phyloP scores from a whole-genome alignment of 2,888 invertebrate genomes.

The Agrotis ipsilon region DNA sequence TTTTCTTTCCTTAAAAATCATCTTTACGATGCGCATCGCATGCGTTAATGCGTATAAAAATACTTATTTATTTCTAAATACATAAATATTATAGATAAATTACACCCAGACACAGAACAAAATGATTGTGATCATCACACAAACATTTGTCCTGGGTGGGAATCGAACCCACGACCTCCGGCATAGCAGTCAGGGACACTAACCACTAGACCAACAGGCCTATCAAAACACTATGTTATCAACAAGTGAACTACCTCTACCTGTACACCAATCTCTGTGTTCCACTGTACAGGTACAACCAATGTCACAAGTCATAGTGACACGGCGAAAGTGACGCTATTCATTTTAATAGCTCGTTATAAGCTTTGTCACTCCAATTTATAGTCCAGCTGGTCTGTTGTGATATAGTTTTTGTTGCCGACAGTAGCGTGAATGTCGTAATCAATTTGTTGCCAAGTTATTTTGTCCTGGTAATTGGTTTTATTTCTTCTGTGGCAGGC shows the following conservation, averaged over 20 bases:
- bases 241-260: neutral
- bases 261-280: conserved; percentile 1
- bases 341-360: conserved; percentile 43
- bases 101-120: too few relatives aligned
- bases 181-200: too few relatives aligned
- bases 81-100: too few relatives aligned
- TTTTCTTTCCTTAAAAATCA: too few relatives aligned
- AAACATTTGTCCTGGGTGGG: too few relatives aligned
- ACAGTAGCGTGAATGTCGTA: conserved; percentile 35
- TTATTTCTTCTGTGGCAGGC: conserved; percentile 11
- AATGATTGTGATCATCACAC: too few relatives aligned
- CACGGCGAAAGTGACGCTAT: conserved; percentile 66
- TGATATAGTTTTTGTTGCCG: conserved; percentile 48
- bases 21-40: too few relatives aligned
- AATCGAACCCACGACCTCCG: too few relatives aligned
- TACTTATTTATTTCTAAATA: too few relatives aligned
- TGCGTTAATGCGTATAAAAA: too few relatives aligned
- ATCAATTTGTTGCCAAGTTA: conserved; percentile 38
- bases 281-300: conserved; percentile 24
- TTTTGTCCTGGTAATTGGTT: conserved; percentile 41
- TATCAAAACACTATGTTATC: too few relatives aligned
- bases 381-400: conserved; percentile 27
- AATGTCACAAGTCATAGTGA: conserved; percentile 68
- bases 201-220: too few relatives aligned
- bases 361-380: conserved; percentile 54